Conservation (phyloP, 2,113 vertebrate genomes). For the Synodontis membranacea region DNA sequence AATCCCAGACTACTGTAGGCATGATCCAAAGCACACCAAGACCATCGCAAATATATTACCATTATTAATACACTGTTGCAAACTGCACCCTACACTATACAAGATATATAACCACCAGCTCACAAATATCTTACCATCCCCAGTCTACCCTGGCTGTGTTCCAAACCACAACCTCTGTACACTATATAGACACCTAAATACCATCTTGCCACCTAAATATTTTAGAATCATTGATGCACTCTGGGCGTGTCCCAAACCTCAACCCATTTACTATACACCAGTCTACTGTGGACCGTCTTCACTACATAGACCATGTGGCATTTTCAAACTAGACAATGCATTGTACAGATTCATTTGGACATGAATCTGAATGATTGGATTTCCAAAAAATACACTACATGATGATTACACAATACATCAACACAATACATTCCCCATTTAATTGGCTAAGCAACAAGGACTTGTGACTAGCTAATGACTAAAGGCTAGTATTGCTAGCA, state of each 20-base stretch:
- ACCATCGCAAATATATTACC: no score
- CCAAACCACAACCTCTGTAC: not conserved
- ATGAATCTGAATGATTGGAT: not conserved
- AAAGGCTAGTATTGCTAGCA: not conserved
- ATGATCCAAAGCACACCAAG: no score
- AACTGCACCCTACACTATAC: no score
- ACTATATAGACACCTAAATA: no score
- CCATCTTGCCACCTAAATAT: no score
- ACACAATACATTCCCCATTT: not conserved
- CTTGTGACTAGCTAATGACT: not conserved
- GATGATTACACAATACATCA: no score
- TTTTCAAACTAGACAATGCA: not conserved
- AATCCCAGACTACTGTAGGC: no score
- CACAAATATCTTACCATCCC: not conserved
- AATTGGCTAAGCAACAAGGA: not conserved
- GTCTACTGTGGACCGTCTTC: not conserved
- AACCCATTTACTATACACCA: no score
- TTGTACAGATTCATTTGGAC: not conserved
- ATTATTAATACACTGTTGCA: no score
- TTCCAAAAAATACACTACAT: not conserved
- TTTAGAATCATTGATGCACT: not conserved
- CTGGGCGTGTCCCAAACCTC: not conserved
- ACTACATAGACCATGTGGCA: no score
- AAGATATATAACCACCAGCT: no score
- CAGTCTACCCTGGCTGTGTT: not conserved